Evolutionary conservation across 2,797 vertebrate genomes (phyloP).

Genomic region (Lophius americanus): DNA sequence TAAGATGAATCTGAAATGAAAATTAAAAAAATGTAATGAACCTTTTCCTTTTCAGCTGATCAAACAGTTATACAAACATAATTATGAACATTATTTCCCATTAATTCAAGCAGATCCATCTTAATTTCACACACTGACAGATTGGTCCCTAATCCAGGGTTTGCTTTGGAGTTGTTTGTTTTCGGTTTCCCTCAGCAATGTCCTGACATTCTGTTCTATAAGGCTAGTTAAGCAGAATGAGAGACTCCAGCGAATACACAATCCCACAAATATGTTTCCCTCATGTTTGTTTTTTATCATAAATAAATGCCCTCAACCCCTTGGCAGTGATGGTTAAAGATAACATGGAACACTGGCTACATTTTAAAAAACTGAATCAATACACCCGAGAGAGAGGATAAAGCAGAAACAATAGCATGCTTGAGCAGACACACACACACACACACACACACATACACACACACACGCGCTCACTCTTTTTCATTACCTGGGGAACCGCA

Average conservation of each 20-base stretch:
- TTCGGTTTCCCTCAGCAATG: conserved; percentile 7
- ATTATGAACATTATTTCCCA: no score
- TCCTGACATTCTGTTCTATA: conserved; percentile 48
- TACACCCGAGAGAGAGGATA: conserved; percentile 9
- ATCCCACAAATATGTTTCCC: conserved; percentile 17
- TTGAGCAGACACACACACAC: conserved; percentile 20
- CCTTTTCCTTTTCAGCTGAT: no score
- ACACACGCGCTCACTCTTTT: conserved; percentile 31
- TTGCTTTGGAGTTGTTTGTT: not conserved
- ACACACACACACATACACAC: conserved; percentile 7
- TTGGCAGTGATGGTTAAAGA: conserved; percentile 2
- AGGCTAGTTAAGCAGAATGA: conserved; percentile 54
- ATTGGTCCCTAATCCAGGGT: no score
- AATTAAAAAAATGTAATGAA: no score
- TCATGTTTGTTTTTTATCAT: conserved; percentile 10
- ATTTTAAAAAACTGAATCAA: conserved; percentile 23
- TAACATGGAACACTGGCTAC: conserved; percentile 10
- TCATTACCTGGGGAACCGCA: conserved; percentile 61
- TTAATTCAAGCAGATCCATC: no score
- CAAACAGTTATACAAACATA: no score
- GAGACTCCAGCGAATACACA: conserved; percentile 24
- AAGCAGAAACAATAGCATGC: conserved; percentile 28
- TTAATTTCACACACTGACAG: no score
- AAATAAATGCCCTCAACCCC: not conserved
- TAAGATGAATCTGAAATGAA: no score